Base-by-base conservation (phyloP, 2,888 invertebrate species). In the Ophion costatus region DNA sequence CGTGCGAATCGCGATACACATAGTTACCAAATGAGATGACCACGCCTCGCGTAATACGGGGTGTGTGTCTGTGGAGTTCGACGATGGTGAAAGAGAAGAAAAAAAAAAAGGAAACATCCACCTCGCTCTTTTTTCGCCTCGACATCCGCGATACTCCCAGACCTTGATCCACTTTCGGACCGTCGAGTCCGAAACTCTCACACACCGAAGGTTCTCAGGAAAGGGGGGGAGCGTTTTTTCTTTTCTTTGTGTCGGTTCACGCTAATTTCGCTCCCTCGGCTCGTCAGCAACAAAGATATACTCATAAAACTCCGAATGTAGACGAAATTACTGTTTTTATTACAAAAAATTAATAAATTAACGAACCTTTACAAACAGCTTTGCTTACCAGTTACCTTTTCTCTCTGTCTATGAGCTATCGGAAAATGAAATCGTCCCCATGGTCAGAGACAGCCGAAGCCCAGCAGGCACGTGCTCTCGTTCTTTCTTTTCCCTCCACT, bases 131-230 rank as follows among this genome's bases (percentile, higher is more conserved):
- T 57, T 77, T 77, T 67, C 57, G 56, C 38, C 57, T 63, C 79
- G 82, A 80, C 66, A 82, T 85, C 85, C 80, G 84, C 84, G 79
- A 80, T 82, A 82, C 83, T 85, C 80, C 85, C 83, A 73, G 85
- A 85, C 85, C 85, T 85, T 85, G 85, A 85, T 83, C 85, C 80
- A 85, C 85, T 83, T 85, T 85, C 83, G 85, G 85, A 85, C 83
- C 45, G 56, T 79, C 80, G 82, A 7, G 24, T 76, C 63, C 57
- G 76, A 71, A 69, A 71, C 75, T 76, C 75, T 74, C 85, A 38
- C 67, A 66, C 69, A 64, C 63, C 69, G 84, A 84, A 78, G 75
- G 78, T 71, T 75, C 74, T 74, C 71, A 57, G 29, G 45, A 59
- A 29, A 22, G 14, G 17, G 51, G 5, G 51, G 51, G 51, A 17